These are phyloP conservation scores for Hyles vespertilio DNA, from an alignment of 1,140 invertebrate species.

Conservation along the genomic window DNA sequence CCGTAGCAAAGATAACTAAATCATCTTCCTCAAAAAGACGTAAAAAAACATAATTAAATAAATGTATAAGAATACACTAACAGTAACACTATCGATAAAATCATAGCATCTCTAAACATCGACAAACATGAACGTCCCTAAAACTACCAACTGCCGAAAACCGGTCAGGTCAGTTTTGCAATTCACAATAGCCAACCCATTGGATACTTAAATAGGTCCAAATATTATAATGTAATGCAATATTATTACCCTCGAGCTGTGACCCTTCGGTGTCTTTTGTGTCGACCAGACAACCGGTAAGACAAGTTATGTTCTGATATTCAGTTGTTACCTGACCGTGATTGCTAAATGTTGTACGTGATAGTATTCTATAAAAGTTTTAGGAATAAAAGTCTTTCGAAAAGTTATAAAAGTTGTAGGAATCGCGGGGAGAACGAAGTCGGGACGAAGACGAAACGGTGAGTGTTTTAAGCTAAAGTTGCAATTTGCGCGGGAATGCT, in stretches of 20 bases:
- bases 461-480: no score
- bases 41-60: constrained; percentile 11
- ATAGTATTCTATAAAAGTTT: no score
- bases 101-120: background rate
- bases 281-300: constrained; percentile 70
- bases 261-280: constrained; percentile 59
- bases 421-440: no score
- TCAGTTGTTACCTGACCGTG: constrained; percentile 62
- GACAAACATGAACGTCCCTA: constrained; percentile 33
- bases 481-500: no score
- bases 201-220: constrained; percentile 75
- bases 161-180: constrained; percentile 71
- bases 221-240: constrained; percentile 66
- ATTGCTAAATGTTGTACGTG: constrained; percentile 21
- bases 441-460: no score
- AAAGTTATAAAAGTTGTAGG: no score
- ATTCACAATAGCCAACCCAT: constrained; percentile 59
- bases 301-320: constrained; percentile 57
- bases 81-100: constrained; percentile 1
- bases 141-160: constrained; percentile 34
- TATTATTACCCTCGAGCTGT: constrained; percentile 49
- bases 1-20: no score
- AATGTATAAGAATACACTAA: background rate
- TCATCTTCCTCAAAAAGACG: no score
- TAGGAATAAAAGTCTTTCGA: no score